Conservation (phyloP, 2,797 vertebrate genomes). For the Rousettus madagascariensis region DNA sequence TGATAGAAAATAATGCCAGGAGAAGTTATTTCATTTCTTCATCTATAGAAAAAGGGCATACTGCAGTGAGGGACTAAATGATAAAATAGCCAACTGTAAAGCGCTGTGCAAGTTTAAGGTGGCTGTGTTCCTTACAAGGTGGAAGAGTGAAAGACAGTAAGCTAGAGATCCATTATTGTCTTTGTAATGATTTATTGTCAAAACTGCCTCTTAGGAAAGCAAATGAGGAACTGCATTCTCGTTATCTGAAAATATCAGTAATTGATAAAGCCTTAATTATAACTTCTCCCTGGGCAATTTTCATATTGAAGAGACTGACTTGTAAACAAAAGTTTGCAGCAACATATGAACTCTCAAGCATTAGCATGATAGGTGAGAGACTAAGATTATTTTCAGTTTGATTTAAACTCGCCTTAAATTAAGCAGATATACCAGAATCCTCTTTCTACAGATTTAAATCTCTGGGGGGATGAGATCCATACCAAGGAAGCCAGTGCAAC, state of each 20-base stretch:
- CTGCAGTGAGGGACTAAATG: background rate
- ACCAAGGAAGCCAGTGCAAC: background rate
- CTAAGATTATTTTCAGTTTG: background rate
- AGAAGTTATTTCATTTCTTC: slow-evolving; percentile 20
- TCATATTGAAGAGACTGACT: background rate
- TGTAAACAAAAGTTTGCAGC: background rate
- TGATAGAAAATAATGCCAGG: background rate
- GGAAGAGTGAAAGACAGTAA: background rate
- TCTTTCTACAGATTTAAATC: background rate
- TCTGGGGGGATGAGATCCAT: background rate
- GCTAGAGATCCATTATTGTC: background rate
- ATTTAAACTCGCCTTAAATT: background rate
- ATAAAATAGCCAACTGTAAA: background rate
- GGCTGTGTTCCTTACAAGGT: background rate
- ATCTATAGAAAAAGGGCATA: background rate
- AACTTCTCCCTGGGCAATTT: background rate
- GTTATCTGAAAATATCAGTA: background rate
- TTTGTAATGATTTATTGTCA: background rate
- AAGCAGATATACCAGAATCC: background rate
- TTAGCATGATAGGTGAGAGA: background rate
- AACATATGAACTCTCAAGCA: background rate
- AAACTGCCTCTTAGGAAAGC: background rate
- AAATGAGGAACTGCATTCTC: background rate
- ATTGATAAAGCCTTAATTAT: background rate
- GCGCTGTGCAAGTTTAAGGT: background rate